Evolutionary conservation across 2,113 vertebrate genomes (phyloP).

Genomic region (Cyanistes caeruleus): DNA sequence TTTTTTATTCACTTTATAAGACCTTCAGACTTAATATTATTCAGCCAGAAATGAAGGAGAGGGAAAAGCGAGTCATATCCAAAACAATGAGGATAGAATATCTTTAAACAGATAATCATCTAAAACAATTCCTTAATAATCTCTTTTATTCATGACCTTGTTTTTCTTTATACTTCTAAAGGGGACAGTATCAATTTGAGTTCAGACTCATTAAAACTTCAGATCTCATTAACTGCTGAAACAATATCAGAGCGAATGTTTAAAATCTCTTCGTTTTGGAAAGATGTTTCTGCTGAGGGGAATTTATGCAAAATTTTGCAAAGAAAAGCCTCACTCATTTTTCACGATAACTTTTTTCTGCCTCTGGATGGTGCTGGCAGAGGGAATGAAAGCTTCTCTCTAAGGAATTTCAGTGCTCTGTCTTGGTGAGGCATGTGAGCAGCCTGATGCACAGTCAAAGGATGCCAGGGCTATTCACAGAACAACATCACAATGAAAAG

Average conservation of each 20-base stretch:
- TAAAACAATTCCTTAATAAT: not conserved
- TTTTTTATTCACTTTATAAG: not conserved
- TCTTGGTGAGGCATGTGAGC: not conserved
- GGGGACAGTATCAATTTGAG: not conserved
- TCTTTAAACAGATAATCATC: not conserved
- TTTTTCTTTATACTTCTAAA: not conserved
- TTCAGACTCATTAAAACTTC: not conserved
- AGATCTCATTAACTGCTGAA: not conserved
- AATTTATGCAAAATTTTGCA: not conserved
- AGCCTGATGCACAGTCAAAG: not conserved
- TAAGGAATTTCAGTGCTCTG: not conserved
- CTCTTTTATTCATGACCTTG: not conserved
- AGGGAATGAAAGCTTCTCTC: not conserved
- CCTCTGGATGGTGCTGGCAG: slow-evolving; percentile 23
- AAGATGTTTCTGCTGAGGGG: not conserved
- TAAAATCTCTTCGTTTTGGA: not conserved
- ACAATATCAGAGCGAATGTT: not conserved
- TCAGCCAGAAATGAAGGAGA: not conserved
- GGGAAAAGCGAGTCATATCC: not conserved
- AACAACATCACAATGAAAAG: not conserved
- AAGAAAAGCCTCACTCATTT: not conserved
- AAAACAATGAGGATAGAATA: not conserved
- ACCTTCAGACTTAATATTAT: not conserved
- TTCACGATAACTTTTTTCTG: not conserved
- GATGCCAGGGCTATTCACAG: not conserved